A percentile compares a stretch with the other conserved stretches of the same genome.
Evolutionary conservation across 2,797 vertebrate species (phyloP).

Genomic region (Anableps anableps): DNA sequence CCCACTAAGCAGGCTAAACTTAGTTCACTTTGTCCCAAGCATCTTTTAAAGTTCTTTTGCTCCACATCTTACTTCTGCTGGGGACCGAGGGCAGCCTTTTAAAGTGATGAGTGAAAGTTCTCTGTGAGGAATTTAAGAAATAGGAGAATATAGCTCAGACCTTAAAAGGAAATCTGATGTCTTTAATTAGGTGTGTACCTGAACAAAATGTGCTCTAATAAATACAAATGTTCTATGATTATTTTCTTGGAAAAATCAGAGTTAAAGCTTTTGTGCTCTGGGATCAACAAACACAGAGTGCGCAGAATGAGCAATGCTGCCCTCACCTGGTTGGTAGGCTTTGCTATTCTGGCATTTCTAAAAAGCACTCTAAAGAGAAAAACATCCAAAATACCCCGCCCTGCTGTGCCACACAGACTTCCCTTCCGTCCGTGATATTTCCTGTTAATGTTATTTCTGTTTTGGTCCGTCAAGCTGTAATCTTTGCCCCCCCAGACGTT

Average conservation of each 20-base stretch:
- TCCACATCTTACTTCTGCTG: constrained; percentile 56
- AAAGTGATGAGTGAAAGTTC: constrained; percentile 50
- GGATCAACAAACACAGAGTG: constrained; percentile 6
- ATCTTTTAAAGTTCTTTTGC: constrained; percentile 49
- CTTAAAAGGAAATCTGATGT: constrained; percentile 57
- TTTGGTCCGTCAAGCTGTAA: constrained; percentile 41
- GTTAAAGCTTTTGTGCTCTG: background rate
- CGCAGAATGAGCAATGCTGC: constrained; percentile 54
- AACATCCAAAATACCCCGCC: constrained; percentile 21
- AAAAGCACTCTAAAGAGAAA: constrained; percentile 14
- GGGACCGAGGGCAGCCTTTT: constrained; percentile 38
- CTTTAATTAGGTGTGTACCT: constrained; percentile 34
- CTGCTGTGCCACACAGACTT: constrained; percentile 53
- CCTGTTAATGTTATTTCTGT: constrained; percentile 45
- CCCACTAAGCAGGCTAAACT: constrained; percentile 78
- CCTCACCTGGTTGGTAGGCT: constrained; percentile 57
- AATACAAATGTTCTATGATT: constrained; percentile 12
- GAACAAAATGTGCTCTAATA: constrained; percentile 54
- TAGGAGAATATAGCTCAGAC: constrained; percentile 45
- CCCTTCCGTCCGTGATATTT: constrained; percentile 58
- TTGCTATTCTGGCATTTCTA: background rate
- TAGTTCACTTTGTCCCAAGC: constrained; percentile 66
- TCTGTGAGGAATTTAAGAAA: constrained; percentile 52
- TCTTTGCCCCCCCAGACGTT: constrained; percentile 18
- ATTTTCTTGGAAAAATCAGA: constrained; percentile 16